Conservation (phyloP, 2,113 vertebrate genomes). For the Agapornis roseicollis region DNA sequence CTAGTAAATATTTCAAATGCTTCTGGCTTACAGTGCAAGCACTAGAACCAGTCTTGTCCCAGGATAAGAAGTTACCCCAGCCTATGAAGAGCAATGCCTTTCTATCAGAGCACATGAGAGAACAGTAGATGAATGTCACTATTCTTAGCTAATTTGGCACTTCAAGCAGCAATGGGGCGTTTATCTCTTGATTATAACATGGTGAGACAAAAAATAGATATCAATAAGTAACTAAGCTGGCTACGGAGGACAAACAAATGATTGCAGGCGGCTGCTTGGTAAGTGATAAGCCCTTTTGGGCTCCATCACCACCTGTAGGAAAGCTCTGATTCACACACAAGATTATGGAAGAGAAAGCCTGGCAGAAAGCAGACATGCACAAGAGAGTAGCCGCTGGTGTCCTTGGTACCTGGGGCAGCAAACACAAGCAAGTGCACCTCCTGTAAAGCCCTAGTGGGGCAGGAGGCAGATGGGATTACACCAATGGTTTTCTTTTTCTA, state of each 20-base stretch:
- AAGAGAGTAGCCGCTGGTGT: neutral
- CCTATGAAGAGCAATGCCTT: neutral
- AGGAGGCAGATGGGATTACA: neutral
- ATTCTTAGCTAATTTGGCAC: slow-evolving; percentile 47
- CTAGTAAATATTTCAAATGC: slow-evolving; percentile 10
- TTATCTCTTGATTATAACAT: slow-evolving; percentile 47
- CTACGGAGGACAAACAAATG: slow-evolving; percentile 47
- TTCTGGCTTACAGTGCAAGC: neutral
- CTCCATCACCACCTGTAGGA: slow-evolving; percentile 53
- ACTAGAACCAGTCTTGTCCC: neutral
- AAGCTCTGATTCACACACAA: slow-evolving; percentile 44
- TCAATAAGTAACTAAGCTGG: slow-evolving; percentile 45
- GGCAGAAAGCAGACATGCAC: neutral
- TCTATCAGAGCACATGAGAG: neutral
- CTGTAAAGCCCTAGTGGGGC: neutral
- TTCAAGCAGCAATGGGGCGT: neutral
- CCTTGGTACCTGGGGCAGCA: slow-evolving; percentile 10
- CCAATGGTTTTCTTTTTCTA: neutral
- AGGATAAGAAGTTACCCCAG: neutral
- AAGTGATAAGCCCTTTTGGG: slow-evolving; percentile 35
- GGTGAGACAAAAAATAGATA: slow-evolving; percentile 40
- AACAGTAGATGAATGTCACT: slow-evolving; percentile 14
- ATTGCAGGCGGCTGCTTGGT: slow-evolving; percentile 27
- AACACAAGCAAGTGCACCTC: neutral
- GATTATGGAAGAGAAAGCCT: neutral